These are phyloP conservation scores for Leuciscus waleckii DNA, from an alignment of 2,797 vertebrate genomes.

Conservation along the genomic window DNA sequence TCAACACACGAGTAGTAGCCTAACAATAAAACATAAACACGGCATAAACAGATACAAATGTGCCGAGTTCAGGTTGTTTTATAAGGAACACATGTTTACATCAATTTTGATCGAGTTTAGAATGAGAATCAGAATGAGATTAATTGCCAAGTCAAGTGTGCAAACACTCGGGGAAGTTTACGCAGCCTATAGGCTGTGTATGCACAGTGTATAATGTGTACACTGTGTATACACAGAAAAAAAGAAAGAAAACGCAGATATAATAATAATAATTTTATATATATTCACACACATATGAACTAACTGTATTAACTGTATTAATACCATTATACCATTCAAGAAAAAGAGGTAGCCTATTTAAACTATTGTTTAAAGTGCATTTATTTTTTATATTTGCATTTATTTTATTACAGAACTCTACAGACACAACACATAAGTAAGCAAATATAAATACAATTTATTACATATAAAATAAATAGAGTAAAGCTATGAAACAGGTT, in stretches of 20 bases:
- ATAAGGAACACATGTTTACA: background rate
- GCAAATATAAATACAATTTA: no score
- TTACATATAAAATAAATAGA: background rate
- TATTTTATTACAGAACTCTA: background rate
- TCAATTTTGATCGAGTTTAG: background rate
- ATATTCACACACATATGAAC: background rate
- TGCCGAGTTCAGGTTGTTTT: background rate
- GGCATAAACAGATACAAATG: background rate
- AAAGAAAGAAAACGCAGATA: no score
- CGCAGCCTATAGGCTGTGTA: background rate
- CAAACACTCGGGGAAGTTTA: background rate
- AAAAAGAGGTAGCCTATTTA: background rate
- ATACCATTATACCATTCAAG: background rate
- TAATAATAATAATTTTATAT: no score
- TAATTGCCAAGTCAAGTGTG: background rate
- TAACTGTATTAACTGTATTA: background rate
- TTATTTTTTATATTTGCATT: background rate
- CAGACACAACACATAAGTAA: background rate
- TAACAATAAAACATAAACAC: constrained; percentile 38
- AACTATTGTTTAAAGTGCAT: no score
- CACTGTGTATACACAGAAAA: no score
- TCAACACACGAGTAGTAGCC: background rate
- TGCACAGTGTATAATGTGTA: no score
- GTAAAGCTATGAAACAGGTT: background rate
- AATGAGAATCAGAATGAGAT: background rate